phyloP scores from a whole-genome alignment of 2,113 vertebrate species.

The Callipepla californica region DNA sequence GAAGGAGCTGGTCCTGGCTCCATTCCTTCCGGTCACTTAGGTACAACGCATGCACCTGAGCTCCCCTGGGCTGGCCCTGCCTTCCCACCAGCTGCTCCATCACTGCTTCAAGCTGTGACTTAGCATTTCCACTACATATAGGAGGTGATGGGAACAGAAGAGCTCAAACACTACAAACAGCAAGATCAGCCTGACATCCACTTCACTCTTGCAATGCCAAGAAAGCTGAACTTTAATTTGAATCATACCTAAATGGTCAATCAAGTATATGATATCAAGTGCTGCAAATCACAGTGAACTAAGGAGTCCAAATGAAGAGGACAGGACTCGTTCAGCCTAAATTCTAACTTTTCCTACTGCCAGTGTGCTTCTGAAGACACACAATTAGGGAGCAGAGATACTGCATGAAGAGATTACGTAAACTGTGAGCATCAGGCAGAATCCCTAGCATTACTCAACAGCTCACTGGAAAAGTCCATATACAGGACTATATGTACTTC shows the following conservation, averaged over 20 bases:
- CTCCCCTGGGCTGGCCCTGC: too few relatives aligned
- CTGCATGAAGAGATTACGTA: not conserved
- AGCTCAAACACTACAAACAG: not conserved
- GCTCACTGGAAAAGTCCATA: not conserved
- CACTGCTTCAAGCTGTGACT: too few relatives aligned
- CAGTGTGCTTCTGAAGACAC: not conserved
- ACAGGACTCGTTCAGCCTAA: not conserved
- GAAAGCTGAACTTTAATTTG: not conserved
- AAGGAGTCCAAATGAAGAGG: not conserved
- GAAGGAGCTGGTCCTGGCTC: too few relatives aligned
- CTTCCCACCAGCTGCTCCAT: too few relatives aligned
- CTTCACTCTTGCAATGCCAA: not conserved
- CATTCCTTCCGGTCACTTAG: too few relatives aligned
- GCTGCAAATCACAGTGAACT: not conserved
- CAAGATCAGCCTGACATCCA: not conserved
- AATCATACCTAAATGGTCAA: not conserved
- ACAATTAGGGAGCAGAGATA: not conserved
- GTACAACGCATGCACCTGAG: too few relatives aligned
- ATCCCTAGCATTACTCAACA: not conserved
- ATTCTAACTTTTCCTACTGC: not conserved
- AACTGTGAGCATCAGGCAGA: not conserved
- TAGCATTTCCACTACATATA: not conserved
- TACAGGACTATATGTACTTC: not conserved
- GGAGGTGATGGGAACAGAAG: not conserved
- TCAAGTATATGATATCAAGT: accelerated